Evolutionary conservation across 2,113 vertebrate species (phyloP).

Genomic region (Athene cunicularia): DNA sequence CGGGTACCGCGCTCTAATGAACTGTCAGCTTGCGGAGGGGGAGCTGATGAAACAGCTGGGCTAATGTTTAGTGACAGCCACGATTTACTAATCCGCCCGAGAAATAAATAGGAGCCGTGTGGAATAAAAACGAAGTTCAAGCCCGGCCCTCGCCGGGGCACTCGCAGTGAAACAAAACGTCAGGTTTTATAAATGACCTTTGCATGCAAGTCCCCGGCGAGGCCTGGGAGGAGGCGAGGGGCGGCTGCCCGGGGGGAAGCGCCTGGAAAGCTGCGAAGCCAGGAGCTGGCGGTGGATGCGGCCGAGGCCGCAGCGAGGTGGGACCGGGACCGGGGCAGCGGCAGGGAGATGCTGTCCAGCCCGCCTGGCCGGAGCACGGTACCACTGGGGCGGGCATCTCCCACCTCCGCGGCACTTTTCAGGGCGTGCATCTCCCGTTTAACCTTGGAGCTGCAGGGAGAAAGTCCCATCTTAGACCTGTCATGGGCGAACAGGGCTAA

Average conservation of each 20-base stretch:
- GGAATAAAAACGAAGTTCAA: background rate
- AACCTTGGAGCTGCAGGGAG: background rate
- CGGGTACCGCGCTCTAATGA: background rate
- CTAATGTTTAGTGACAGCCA: background rate
- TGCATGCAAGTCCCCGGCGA: background rate
- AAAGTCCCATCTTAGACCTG: background rate
- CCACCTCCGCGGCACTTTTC: background rate
- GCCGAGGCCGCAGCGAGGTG: rapidly evolving
- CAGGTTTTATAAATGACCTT: background rate
- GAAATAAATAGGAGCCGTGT: background rate
- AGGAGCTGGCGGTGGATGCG: background rate
- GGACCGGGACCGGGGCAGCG: background rate
- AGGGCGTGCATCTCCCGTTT: too few species aligned
- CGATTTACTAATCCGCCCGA: background rate
- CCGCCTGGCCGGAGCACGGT: rapidly evolving
- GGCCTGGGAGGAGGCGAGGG: background rate
- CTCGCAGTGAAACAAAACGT: background rate
- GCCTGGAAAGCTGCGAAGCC: background rate
- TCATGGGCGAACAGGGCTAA: background rate
- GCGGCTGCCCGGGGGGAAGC: background rate
- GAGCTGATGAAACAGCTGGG: background rate
- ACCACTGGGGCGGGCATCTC: rapidly evolving
- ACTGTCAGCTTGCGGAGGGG: background rate
- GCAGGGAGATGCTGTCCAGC: background rate
- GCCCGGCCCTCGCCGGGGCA: background rate